Conservation (phyloP, 2,113 vertebrate species). For the Lepisosteus oculatus region DNA sequence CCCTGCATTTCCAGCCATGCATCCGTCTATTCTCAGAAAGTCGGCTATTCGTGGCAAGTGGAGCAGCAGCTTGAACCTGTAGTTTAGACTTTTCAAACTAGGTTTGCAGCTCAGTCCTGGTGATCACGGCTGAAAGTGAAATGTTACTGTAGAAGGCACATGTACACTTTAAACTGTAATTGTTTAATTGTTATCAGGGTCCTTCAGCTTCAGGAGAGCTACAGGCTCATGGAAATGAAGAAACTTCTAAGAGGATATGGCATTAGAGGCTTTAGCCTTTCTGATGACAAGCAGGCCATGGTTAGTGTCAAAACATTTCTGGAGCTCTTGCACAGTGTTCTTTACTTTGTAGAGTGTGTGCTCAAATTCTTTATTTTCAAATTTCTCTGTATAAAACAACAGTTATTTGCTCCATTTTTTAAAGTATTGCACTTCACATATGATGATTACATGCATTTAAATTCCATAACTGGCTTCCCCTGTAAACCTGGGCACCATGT, state of each 20-base stretch:
- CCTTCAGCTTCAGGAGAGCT: conserved; percentile 85
- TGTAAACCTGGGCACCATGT: not conserved
- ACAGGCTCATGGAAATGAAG: conserved; percentile 91
- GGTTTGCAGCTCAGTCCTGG: no score
- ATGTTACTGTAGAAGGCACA: no score
- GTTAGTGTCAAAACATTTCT: conserved; percentile 44
- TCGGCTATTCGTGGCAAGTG: no score
- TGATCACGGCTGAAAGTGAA: no score
- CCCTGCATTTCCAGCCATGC: no score
- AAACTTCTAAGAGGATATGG: conserved; percentile 87
- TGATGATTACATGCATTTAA: not conserved
- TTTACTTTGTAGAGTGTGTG: not conserved
- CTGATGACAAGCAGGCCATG: conserved; percentile 80
- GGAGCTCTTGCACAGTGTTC: not conserved
- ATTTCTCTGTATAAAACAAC: no score
- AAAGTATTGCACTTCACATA: not conserved
- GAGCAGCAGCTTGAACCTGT: no score
- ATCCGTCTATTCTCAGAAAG: no score
- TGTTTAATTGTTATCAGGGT: conserved; percentile 59
- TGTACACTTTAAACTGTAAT: no score
- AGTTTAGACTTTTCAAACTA: no score
- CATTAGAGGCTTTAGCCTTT: conserved; percentile 82
- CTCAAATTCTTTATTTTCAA: not conserved
- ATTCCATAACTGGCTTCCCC: not conserved
- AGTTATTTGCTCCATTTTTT: not conserved